Evolutionary conservation across 1,140 invertebrate species (phyloP), one percentile per base, ranked within the genome.

Genomic region (Orius laevigatus): DNA sequence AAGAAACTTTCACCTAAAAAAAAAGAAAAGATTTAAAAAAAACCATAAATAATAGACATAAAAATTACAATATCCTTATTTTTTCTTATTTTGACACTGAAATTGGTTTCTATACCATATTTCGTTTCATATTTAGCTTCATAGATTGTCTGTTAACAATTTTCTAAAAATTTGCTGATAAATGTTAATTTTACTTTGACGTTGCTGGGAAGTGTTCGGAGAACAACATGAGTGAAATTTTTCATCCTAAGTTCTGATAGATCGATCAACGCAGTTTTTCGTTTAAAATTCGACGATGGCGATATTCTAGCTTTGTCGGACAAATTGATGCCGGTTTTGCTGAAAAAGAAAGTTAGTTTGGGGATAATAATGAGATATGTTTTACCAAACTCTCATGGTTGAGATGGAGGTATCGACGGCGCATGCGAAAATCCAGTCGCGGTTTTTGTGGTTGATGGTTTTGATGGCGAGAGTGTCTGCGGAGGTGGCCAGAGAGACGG

Each of bases 381-480:
- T 10, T 69, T 68, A 82, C 79, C 80, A 83, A 59, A 74, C 66
- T 63, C 72, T 67, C 46, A 69, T 65, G 5, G 67, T 61, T 16
- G 63, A 65, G 47, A 69, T 59, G 12, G 70, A 57, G 10, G 59
- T 61, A 40, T 68, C 67, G 4, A 76, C 74, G 31, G 69, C 67
- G 59, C 81, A 86, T 14, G 72, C 75, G 59, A 77, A 85, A 14
- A 84, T 59, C 81, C 81, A 85, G 54, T 83, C 74, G 39, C 64
- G 69, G 14, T 68, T 66, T 53, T 76, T 69, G 5, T 81, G 65
- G 60, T 79, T 76, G 2, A 74, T 58, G 2, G 71, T 62, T 55
- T 80, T 70, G 6, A 82, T 44, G 2, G 69, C 69, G 1, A 74
- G 63, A 32, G 66, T 63, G 16, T 54, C 51, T 1, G 57, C 49